Evolutionary conservation across 2,888 invertebrate genomes (phyloP).

Genomic region (Erynnis tages): DNA sequence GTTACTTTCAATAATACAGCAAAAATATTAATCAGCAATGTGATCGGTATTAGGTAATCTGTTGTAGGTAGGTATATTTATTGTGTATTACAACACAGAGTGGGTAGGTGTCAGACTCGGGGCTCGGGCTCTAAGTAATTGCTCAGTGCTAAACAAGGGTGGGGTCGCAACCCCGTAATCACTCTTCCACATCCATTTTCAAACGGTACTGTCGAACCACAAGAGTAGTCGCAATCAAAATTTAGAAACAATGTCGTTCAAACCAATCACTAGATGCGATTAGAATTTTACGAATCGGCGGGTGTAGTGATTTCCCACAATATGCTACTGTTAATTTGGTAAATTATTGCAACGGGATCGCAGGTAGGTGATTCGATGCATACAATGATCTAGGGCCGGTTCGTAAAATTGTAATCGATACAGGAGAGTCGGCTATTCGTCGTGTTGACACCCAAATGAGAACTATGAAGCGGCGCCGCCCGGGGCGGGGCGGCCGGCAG

Average conservation of each 20-base stretch:
- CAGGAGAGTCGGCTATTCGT: slow-evolving; percentile 54
- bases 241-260: slow-evolving; percentile 20
- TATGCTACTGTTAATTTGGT: slow-evolving; percentile 7
- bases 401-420: slow-evolving; percentile 18
- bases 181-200: slow-evolving; percentile 79
- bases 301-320: slow-evolving; percentile 6
- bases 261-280: slow-evolving; percentile 16
- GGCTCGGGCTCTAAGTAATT: slow-evolving; percentile 38
- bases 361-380: neutral
- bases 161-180: slow-evolving; percentile 50
- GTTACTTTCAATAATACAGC: slow-evolving; percentile 31
- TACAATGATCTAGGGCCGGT: slow-evolving; percentile 14
- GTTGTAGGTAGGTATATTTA: slow-evolving; percentile 25
- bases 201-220: slow-evolving; percentile 63
- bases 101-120: slow-evolving; percentile 29
- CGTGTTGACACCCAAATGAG: slow-evolving; percentile 71
- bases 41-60: slow-evolving; percentile 24
- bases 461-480: slow-evolving; percentile 60
- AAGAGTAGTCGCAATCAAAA: slow-evolving; percentile 64
- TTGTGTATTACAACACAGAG: slow-evolving; percentile 34
- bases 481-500: slow-evolving; percentile 35
- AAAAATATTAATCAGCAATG: slow-evolving; percentile 24
- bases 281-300: slow-evolving; percentile 19
- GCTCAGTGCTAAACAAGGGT: slow-evolving; percentile 45
- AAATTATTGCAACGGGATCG: neutral